Evolutionary conservation across 2,888 invertebrate species (phyloP).

Genomic region (Pseudococcus viburni): DNA sequence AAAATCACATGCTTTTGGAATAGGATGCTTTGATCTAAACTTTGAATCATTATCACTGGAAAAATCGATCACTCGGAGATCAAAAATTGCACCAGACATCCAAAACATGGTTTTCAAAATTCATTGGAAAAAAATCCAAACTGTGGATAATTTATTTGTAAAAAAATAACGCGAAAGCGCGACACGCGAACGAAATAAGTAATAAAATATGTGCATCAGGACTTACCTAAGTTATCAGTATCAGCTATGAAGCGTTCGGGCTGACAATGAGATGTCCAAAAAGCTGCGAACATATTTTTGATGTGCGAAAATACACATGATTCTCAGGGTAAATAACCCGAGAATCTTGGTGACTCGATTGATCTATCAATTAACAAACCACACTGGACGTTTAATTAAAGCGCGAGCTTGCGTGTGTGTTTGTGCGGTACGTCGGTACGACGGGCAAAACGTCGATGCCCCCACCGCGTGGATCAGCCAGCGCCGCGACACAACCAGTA

Average conservation of each 20-base stretch:
- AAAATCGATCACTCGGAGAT: neutral
- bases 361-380: conserved; percentile 59
- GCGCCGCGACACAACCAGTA: conserved; percentile 51
- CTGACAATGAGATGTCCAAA: conserved; percentile 44
- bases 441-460: conserved; percentile 18
- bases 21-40: too few species aligned
- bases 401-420: conserved; percentile 28
- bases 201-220: neutral
- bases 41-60: neutral
- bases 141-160: too few species aligned
- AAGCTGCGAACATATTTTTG: conserved; percentile 56
- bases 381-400: conserved; percentile 56
- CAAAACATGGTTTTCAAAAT: neutral
- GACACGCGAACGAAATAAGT: neutral
- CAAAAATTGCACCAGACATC: neutral
- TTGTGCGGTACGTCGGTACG: neutral
- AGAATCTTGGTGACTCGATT: conserved; percentile 17
- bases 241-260: conserved; percentile 44
- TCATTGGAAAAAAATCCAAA: neutral
- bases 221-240: conserved; percentile 9
- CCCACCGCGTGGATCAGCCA: neutral
- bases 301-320: conserved; percentile 59
- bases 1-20: too few species aligned
- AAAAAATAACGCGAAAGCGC: neutral
- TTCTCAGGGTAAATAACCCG: conserved; percentile 65